Evolutionary conservation across 2,113 vertebrate genomes (phyloP).

Genomic region (Alosa alosa): DNA sequence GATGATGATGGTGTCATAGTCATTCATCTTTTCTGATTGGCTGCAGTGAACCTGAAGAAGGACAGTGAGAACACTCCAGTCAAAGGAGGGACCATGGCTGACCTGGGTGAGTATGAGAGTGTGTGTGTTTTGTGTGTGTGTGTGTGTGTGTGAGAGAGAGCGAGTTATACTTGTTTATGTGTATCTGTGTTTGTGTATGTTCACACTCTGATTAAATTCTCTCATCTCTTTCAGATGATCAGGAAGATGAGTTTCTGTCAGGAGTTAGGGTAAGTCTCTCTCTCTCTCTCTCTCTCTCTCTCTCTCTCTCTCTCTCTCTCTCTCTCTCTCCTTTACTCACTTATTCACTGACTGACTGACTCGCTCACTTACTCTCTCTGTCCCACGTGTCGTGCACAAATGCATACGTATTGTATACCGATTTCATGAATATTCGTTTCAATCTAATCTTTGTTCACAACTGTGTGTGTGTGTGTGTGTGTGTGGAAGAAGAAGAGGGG

Average conservation of each 20-base stretch:
- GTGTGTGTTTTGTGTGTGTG: constrained; percentile 1
- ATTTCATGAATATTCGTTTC: neutral
- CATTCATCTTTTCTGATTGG: neutral
- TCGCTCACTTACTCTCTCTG: neutral
- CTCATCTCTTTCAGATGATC: constrained; percentile 81
- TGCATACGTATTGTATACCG: neutral
- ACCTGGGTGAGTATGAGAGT: constrained; percentile 79
- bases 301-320: neutral
- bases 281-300: neutral
- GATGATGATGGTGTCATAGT: neutral
- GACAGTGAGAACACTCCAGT: constrained; percentile 97
- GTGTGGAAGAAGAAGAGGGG: constrained; percentile 86
- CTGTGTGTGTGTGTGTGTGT: constrained; percentile 1
- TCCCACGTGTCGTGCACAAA: too few species aligned
- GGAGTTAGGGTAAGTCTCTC: constrained; percentile 83
- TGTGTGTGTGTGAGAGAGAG: neutral
- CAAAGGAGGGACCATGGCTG: constrained; percentile 93
- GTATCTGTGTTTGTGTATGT: neutral
- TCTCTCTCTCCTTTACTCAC: neutral
- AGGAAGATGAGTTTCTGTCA: constrained; percentile 86
- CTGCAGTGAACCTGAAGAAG: constrained; percentile 92
- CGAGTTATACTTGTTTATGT: neutral
- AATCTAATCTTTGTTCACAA: neutral
- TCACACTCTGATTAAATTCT: neutral
- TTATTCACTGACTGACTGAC: neutral